Conservation (phyloP, 2,797 vertebrate genomes). For the Acipenser transmontanus region DNA sequence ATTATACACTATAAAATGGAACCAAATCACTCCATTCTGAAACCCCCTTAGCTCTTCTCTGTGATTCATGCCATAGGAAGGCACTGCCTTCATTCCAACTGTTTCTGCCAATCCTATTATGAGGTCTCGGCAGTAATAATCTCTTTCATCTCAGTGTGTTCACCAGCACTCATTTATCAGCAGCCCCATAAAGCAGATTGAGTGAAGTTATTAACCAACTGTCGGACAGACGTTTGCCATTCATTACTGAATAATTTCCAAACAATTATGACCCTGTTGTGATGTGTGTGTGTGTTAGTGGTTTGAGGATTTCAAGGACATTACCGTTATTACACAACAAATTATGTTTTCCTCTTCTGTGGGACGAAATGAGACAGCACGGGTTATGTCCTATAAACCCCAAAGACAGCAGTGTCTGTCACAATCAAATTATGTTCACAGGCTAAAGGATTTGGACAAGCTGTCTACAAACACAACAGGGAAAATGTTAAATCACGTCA, state of each 20-base stretch:
- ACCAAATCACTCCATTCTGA: background rate
- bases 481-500: background rate
- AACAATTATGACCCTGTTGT: background rate
- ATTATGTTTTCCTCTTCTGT: background rate
- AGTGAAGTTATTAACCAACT: conserved; percentile 4
- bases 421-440: background rate
- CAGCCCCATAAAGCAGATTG: conserved; percentile 6
- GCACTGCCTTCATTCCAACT: background rate
- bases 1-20: too few relatives aligned
- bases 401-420: background rate
- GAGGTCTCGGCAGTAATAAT: conserved; percentile 11
- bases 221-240: background rate
- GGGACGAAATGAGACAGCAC: background rate
- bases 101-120: conserved; percentile 13
- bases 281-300: background rate
- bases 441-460: background rate
- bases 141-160: conserved; percentile 3
- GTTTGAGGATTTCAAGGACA: background rate
- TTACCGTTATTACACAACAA: background rate
- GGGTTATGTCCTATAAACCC: background rate
- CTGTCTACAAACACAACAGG: conserved; percentile 2
- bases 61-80: conserved; percentile 9
- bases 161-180: conserved; percentile 4
- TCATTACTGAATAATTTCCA: conserved; percentile 7
- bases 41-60: conserved; percentile 4